These are phyloP conservation scores for Lasaia peninsularis DNA, from an alignment of 1,140 invertebrate genomes.

Conservation along the genomic window DNA sequence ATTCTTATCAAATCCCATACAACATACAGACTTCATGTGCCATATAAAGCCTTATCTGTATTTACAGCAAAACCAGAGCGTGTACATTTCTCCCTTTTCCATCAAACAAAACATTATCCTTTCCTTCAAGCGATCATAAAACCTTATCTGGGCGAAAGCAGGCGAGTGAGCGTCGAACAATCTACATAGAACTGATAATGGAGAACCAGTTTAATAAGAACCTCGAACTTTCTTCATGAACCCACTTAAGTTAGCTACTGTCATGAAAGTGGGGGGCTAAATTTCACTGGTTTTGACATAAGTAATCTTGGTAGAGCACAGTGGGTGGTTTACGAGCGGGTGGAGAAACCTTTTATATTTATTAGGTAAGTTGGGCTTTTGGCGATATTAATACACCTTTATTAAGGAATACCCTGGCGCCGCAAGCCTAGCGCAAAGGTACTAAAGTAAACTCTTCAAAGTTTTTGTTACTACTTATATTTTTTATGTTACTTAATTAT, in stretches of 20 bases:
- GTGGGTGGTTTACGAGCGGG: conserved; percentile 73
- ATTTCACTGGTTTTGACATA: conserved; percentile 56
- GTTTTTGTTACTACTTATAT: neutral
- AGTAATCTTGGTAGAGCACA: conserved; percentile 69
- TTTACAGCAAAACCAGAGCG: conserved; percentile 25
- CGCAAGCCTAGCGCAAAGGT: conserved; percentile 23
- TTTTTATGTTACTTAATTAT: neutral
- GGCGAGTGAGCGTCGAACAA: conserved; percentile 57
- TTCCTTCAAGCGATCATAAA: conserved; percentile 64
- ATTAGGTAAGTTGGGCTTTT: conserved; percentile 77
- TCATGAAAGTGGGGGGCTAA: conserved; percentile 56
- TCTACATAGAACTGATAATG: conserved; percentile 75
- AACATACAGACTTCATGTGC: conserved; percentile 13
- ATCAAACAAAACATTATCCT: conserved; percentile 72
- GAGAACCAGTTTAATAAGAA: conserved; percentile 46
- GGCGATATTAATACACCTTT: conserved; percentile 74
- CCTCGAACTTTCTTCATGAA: conserved; percentile 34
- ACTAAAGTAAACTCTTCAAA: neutral
- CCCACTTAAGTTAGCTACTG: conserved; percentile 23
- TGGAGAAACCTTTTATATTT: conserved; percentile 76
- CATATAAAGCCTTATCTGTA: conserved; percentile 28
- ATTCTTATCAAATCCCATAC: conserved; percentile 4
- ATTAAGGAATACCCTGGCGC: conserved; percentile 56
- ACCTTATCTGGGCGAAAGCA: conserved; percentile 73
- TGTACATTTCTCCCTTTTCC: conserved; percentile 51